Evolutionary conservation across 2,888 invertebrate genomes (phyloP).

Genomic region (Orchesella flavescens): DNA sequence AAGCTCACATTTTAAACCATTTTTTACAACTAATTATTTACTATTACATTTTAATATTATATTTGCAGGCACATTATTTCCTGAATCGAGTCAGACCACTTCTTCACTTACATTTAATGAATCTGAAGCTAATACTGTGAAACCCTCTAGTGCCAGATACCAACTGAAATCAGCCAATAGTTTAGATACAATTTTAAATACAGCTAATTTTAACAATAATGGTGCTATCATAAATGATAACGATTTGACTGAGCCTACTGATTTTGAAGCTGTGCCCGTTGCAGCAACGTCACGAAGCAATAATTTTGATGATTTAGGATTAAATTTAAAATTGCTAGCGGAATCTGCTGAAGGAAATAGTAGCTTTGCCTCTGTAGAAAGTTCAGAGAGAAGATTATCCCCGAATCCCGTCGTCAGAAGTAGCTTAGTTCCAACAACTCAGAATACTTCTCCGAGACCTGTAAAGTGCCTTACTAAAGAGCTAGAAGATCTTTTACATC

Average conservation of each 20-base stretch:
- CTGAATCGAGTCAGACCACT: slow-evolving; percentile 12
- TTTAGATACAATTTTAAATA: slow-evolving; percentile 63
- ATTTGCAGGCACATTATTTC: slow-evolving; percentile 58
- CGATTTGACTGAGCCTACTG: slow-evolving; percentile 37
- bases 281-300: slow-evolving; percentile 37
- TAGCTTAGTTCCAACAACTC: not conserved
- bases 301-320: slow-evolving; percentile 29
- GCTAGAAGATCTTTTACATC: slow-evolving; percentile 74
- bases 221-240: slow-evolving; percentile 42
- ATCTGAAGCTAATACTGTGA: slow-evolving; percentile 21
- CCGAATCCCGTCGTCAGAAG: not conserved
- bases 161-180: slow-evolving; percentile 65
- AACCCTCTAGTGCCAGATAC: slow-evolving; percentile 51
- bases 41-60: not conserved
- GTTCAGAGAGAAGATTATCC: not conserved
- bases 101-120: slow-evolving; percentile 22
- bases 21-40: slow-evolving; percentile 7
- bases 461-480: slow-evolving; percentile 74
- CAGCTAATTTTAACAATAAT: slow-evolving; percentile 36
- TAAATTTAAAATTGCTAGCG: slow-evolving; percentile 36
- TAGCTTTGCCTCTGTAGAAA: not conserved
- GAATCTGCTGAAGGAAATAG: slow-evolving; percentile 13
- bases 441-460: slow-evolving; percentile 30
- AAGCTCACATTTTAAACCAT: not conserved
- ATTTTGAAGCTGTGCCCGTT: slow-evolving; percentile 23